Percentiles rank a stretch among this genome's conserved stretches.
phyloP scores from a whole-genome alignment of 2,113 vertebrate genomes.

The Malurus cyaneus region DNA sequence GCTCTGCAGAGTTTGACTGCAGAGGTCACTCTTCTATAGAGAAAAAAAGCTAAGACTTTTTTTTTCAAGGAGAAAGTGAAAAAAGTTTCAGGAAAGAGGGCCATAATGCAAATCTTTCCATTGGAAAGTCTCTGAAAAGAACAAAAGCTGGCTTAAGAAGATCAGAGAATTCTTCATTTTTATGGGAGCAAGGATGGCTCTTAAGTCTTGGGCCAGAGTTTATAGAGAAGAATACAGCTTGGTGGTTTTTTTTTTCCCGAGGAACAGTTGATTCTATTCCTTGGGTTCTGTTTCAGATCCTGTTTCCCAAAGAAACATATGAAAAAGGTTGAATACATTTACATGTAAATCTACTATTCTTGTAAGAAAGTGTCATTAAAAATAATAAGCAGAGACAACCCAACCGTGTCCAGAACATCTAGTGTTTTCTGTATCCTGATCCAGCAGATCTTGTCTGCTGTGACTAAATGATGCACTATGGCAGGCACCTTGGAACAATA shows the following conservation, averaged over 20 bases:
- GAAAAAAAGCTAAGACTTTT: not conserved
- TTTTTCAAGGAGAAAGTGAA: not conserved
- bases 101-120: slow-evolving; percentile 11
- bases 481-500: not conserved
- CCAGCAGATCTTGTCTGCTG: not conserved
- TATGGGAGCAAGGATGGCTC: not conserved
- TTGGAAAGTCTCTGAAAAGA: slow-evolving; percentile 36
- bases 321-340: not conserved
- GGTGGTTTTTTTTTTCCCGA: not conserved
- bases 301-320: not conserved
- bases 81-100: not conserved
- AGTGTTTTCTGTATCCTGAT: not conserved
- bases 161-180: slow-evolving; percentile 16
- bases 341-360: not conserved
- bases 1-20: not conserved
- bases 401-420: not conserved
- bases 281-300: not conserved
- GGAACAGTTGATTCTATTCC: not conserved
- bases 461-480: not conserved
- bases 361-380: not conserved
- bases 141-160: slow-evolving; percentile 25
- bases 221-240: not conserved
- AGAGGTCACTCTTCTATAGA: slow-evolving; percentile 28
- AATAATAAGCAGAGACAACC: not conserved
- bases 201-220: not conserved